phyloP scores from a whole-genome alignment of 2,888 invertebrate species.

The Pseudococcus jackbeardsleyi region DNA sequence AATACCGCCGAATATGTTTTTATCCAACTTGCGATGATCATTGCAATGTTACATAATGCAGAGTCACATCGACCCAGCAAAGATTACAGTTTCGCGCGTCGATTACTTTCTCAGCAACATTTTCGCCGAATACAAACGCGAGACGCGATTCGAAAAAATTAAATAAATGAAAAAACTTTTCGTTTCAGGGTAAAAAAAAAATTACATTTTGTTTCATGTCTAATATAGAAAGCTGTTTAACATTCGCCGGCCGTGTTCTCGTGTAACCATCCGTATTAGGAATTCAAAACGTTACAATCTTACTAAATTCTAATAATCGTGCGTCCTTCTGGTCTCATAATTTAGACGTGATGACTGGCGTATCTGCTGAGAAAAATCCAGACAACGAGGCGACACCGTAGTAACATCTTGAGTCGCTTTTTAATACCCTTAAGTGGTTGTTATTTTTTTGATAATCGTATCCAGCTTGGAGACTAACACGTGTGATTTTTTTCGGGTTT shows the following conservation, averaged over 20 bases:
- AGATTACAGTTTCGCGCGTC: slow-evolving; percentile 20
- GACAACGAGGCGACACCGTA: slow-evolving; percentile 11
- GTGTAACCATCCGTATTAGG: neutral
- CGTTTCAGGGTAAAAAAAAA: neutral
- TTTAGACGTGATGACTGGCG: slow-evolving; percentile 37
- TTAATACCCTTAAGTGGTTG: slow-evolving; percentile 40
- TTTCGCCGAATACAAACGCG: neutral
- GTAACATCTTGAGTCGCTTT: slow-evolving; percentile 11
- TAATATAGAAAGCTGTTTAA: slow-evolving; percentile 8
- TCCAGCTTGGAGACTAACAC: neutral
- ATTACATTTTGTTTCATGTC: slow-evolving; percentile 22
- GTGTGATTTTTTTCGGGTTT: neutral
- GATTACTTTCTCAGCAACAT: slow-evolving; percentile 21
- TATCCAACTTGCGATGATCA: neutral
- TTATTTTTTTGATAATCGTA: neutral
- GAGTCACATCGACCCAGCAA: neutral
- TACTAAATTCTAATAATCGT: slow-evolving; percentile 43
- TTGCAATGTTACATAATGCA: neutral
- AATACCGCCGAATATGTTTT: neutral
- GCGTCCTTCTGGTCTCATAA: slow-evolving; percentile 36
- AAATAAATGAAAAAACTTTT: slow-evolving; percentile 44
- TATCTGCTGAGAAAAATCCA: slow-evolving; percentile 13
- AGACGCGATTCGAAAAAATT: slow-evolving; percentile 27
- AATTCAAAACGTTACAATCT: slow-evolving; percentile 51
- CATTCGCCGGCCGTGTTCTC: slow-evolving; percentile 13